Evolutionary conservation across 2,888 invertebrate species (phyloP), one percentile per base, ranked within the genome.

Genomic region (Mactromeris polynyma): DNA sequence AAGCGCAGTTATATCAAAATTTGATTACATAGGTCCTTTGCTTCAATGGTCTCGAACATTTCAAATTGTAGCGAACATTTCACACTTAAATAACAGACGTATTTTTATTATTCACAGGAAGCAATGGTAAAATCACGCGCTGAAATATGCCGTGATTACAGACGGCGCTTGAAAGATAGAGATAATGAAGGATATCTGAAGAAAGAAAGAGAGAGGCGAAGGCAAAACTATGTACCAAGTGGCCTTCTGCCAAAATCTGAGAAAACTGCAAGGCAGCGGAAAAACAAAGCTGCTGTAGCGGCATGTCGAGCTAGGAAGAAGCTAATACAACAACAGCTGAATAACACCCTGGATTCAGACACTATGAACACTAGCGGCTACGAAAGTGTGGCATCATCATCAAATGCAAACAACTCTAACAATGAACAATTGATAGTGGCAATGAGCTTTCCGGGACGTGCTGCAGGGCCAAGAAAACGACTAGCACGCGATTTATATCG

Each of bases 111-210:
- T n/a, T n/a, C n/a, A n/a, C n/a, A n/a, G n/a, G n/a, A n/a, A n/a
- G n/a, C n/a, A n/a, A 88, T 88, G 85, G 85, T 33, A 1, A 88
- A 85, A 36, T 86, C 85, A 2, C 73, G 83, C 21, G 83, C 86
- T 19, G 86, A 86, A 42, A 86, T 46, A 1, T 40, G 42, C 38
- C 40, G 42, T 33, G 86, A 26, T 2, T 81, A 86, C 26, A n/a
- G 89, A n/a, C 64, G 64, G 33, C 11, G 86, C 11, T n/a, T 81
- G 38, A 89, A 89, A 21, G 80, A 83, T 9, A 83, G 86, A 40
- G 40, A 82, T 21, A 64, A 80, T 51, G 69, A 86, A 36, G n/a
- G 79, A 9, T 89, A 83, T 51, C 81, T 89, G 21, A 33, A 33
- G n/a, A 89, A 86, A 58, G 86, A 86, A 83, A 64, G 83, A 54